Base-by-base conservation (phyloP, 2,888 invertebrate genomes). In the Subacronicta megacephala region DNA sequence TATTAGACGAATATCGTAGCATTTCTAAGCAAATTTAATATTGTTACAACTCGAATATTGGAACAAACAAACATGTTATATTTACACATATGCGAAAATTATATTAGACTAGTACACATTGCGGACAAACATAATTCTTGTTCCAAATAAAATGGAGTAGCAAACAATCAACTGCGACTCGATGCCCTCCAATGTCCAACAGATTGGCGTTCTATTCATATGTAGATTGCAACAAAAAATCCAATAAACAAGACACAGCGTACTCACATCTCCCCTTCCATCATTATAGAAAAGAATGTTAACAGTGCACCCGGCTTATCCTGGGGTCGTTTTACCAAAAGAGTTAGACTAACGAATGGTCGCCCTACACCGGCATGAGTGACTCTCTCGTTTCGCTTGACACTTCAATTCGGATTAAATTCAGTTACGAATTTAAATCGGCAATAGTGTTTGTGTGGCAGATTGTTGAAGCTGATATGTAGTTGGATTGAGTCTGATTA, bases 231-330 rank as follows among this genome's bases (percentile, higher is more conserved):
- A 90, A 92, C 93, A 93, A 93, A 94, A 93, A 94, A 93, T 93
- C 93, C 92, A 93, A 93, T 94, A 93, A 93, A 93, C 93, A 93
- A 92, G 90, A 90, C 89, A 88, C 81, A 84, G 90, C 85, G 89
- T 79, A 82, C 87, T 88, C 84, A 80, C 81, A 81, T 84, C 87
- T 89, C 90, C 93, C 92, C 90, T 87, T 80, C 55, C 85, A 84
- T 92, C 92, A 92, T 93, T 93, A 93, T 93, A 93, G 92, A 93
- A 92, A 93, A 91, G 92, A 93, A 93, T 93, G 92, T 93, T 92
- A 93, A 89, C 90, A 90, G 88, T 83, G 88, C 90, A 90, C 83
- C 86, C 85, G 87, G 92, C 90, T 93, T 90, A 93, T 90, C 90
- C 87, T 72, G 83, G 91, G 92, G 87, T 93, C 90, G 90, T 86